Conservation (phyloP, 2,888 invertebrate species). For the Galeopsomyia nigrocyanea region DNA sequence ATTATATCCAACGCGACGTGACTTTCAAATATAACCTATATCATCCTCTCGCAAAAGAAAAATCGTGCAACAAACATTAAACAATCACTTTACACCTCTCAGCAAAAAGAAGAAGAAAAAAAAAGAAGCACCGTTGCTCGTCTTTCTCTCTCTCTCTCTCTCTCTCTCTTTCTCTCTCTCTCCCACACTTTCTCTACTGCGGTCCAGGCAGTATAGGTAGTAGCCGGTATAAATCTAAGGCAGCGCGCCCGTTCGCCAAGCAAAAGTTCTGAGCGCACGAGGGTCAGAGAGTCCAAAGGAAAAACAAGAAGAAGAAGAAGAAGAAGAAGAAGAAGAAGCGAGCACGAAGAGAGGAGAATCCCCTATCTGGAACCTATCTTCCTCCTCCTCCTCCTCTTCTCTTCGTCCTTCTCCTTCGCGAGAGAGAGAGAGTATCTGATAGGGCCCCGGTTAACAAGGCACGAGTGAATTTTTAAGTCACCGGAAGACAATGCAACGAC, state of each 20-base stretch:
- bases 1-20: no score
- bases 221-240: slow-evolving; percentile 33
- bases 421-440: slow-evolving; percentile 59
- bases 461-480: slow-evolving; percentile 68
- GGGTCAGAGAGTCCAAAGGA: neutral
- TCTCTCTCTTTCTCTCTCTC: no score
- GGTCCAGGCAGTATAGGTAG: slow-evolving; percentile 33
- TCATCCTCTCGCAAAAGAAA: no score
- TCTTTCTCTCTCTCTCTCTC: slow-evolving; percentile 12
- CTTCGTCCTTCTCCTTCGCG: slow-evolving; percentile 1
- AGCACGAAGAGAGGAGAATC: slow-evolving; percentile 5
- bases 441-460: slow-evolving; percentile 66
- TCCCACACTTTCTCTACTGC: neutral
- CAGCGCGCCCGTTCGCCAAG: slow-evolving; percentile 19
- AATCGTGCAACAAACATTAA: no score
- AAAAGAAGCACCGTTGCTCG: no score
- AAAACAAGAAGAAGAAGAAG: neutral
- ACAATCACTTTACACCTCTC: neutral
- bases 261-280: slow-evolving; percentile 25
- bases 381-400: slow-evolving; percentile 3
- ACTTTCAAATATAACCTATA: no score
- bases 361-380: slow-evolving; percentile 39
- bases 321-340: neutral
- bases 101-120: neutral
- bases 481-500: slow-evolving; percentile 64